Base-by-base conservation (phyloP, 1,140 invertebrate genomes). In the Phortica variegata region DNA sequence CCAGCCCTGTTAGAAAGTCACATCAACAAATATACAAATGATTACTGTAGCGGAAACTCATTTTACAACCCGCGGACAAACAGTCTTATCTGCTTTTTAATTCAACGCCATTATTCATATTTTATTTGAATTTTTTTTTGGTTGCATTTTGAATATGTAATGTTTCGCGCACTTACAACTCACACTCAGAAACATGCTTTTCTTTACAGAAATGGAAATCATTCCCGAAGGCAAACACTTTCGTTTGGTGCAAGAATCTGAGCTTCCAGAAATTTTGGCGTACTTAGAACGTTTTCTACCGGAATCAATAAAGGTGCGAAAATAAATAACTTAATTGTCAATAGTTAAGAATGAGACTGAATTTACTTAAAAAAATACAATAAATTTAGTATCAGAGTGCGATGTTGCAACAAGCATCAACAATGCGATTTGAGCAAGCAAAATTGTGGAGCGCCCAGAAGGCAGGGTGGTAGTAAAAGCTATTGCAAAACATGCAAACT, bases 141-240 rank as follows among this genome's bases (percentile, higher is more conserved):
- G 33, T 19, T 47, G 17, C 26, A 45, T 20, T 33, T 20, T 36
- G 15, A 20, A 17, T 42, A 10, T 42, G 23, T 21, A 4, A 3
- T 19, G 9, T 8, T 41, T 48, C 10, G 9, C 7, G n/a, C 32
- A 20, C 18, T 33, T 43, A 2, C 19, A 19, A 17, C 12, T 19
- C 7, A 41, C 5, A 41, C 16, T 10, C 7, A 23, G 7, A 16
- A 41, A 15, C 8, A 18, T 21, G 9, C 3, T 47, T 60, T 44
- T 54, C 6, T 18, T 82, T 83, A 38, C 77, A 87, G 85, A 85
- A 80, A 87, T 87, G 86, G 85, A 85, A 85, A 84, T 87, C 80
- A 82, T 85, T 80, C 79, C 83, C 72, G 85, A 87, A 80, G 88
- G 88, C 74, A 87, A 84, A 80, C 87, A 90, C 80, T 91, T 91